Conservation (phyloP, 2,888 invertebrate species). For the Glyphotaelius pellucidus region DNA sequence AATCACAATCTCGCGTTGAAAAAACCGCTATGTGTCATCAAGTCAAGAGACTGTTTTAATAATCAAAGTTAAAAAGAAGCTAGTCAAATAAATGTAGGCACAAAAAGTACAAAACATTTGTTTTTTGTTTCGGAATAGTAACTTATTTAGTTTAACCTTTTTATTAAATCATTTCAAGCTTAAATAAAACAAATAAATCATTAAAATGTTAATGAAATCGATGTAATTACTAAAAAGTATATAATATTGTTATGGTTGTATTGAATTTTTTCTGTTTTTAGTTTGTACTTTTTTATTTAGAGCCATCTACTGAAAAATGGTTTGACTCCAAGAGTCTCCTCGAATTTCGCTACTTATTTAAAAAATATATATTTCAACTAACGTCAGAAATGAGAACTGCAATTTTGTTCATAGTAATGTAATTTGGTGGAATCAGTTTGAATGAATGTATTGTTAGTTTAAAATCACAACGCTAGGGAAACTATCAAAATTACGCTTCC, state of each 20-base stretch:
- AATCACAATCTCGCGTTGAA: constrained; percentile 8
- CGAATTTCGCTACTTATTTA: not conserved
- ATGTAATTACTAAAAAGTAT: not conserved
- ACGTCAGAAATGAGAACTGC: not conserved
- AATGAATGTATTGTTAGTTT: not conserved
- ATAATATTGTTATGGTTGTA: not conserved
- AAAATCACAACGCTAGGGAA: not conserved
- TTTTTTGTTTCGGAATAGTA: not conserved
- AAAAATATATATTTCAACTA: not conserved
- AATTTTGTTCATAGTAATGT: not conserved
- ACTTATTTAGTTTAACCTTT: not conserved
- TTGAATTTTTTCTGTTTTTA: not conserved
- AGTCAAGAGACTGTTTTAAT: not conserved
- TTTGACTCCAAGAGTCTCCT: not conserved
- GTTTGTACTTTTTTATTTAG: not conserved
- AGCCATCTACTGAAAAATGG: not conserved
- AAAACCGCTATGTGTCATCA: constrained; percentile 25
- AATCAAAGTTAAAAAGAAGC: too few species aligned
- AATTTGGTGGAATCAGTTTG: not conserved
- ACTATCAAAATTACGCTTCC: not conserved
- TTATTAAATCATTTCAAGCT: not conserved
- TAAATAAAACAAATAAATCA: not conserved
- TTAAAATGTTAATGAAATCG: not conserved
- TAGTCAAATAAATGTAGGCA: not conserved
- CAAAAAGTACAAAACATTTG: not conserved